These are phyloP conservation scores for Meganola albula DNA, from an alignment of 2,888 invertebrate genomes.

Conservation along the genomic window DNA sequence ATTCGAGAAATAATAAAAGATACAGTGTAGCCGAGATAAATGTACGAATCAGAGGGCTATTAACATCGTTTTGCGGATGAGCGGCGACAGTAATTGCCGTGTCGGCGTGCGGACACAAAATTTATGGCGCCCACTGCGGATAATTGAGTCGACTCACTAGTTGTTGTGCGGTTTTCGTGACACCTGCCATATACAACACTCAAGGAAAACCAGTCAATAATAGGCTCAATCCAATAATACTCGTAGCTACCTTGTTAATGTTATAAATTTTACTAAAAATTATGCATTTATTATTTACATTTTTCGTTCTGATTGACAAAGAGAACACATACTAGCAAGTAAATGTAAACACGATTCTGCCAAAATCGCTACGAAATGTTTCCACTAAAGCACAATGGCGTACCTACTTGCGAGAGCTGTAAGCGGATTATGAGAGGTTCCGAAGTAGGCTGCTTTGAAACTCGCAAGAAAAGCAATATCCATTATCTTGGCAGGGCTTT, in stretches of 20 bases:
- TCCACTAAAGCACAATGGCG: slow-evolving; percentile 55
- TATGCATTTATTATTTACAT: too few relatives aligned
- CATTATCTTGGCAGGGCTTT: slow-evolving; percentile 70
- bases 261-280: too few relatives aligned
- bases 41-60: slow-evolving; percentile 68
- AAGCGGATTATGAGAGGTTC: slow-evolving; percentile 74
- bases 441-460: slow-evolving; percentile 74
- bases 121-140: slow-evolving; percentile 62
- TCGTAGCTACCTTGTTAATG: too few relatives aligned
- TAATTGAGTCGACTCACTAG: slow-evolving; percentile 62
- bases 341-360: slow-evolving; percentile 40
- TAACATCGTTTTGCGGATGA: slow-evolving; percentile 75
- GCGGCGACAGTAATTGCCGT: slow-evolving; percentile 74
- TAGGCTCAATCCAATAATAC: too few relatives aligned
- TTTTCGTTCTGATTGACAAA: slow-evolving; percentile 29
- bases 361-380: slow-evolving; percentile 53
- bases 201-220: too few relatives aligned
- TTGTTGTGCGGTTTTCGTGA: slow-evolving; percentile 38
- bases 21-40: slow-evolving; percentile 55
- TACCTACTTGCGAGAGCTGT: slow-evolving; percentile 64
- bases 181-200: slow-evolving; percentile 43
- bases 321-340: slow-evolving; percentile 39
- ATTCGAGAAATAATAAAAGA: slow-evolving; percentile 44
- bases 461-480: slow-evolving; percentile 76
- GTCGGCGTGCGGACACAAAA: slow-evolving; percentile 66